Percentiles rank a stretch among this genome's conserved stretches.
These are phyloP conservation scores for Buathra laborator DNA, from an alignment of 2,888 invertebrate species.

Conservation along the genomic window DNA sequence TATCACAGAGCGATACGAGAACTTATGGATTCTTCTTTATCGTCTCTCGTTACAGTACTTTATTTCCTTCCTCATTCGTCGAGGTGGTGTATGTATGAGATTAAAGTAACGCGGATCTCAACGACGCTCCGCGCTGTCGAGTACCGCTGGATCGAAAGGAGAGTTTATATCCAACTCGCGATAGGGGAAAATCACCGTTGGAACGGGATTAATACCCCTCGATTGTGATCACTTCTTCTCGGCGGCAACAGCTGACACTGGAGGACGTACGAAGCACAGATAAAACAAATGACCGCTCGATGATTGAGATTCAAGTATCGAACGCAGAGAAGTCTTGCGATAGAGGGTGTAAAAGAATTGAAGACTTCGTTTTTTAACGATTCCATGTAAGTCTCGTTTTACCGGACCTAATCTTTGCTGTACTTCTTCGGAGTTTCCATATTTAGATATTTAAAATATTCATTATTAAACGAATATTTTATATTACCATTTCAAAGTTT, in stretches of 20 bases:
- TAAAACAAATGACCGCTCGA: constrained; percentile 37
- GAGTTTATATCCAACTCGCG: not conserved
- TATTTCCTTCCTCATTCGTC: constrained; percentile 2
- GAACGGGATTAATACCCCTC: constrained; percentile 57
- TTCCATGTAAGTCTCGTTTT: constrained; percentile 41
- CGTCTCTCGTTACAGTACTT: constrained; percentile 22
- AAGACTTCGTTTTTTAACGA: constrained; percentile 32
- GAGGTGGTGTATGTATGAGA: not conserved
- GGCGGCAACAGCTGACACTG: constrained; percentile 14
- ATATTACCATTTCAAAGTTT: no score
- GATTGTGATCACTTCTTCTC: constrained; percentile 38
- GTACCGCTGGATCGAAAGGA: constrained; percentile 6
- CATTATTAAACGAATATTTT: not conserved
- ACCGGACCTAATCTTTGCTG: not conserved
- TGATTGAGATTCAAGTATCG: constrained; percentile 54
- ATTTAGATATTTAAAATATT: not conserved
- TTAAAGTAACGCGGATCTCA: not conserved
- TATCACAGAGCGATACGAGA: constrained; percentile 21
- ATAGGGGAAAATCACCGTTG: constrained; percentile 49
- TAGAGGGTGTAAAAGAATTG: constrained; percentile 42
- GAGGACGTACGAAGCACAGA: constrained; percentile 27
- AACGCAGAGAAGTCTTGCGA: constrained; percentile 44
- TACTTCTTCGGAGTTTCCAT: not conserved
- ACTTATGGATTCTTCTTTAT: constrained; percentile 37
- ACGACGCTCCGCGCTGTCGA: constrained; percentile 4